Evolutionary conservation across 2,113 vertebrate genomes (phyloP).

Genomic region (Thamnaconus septentrionalis): DNA sequence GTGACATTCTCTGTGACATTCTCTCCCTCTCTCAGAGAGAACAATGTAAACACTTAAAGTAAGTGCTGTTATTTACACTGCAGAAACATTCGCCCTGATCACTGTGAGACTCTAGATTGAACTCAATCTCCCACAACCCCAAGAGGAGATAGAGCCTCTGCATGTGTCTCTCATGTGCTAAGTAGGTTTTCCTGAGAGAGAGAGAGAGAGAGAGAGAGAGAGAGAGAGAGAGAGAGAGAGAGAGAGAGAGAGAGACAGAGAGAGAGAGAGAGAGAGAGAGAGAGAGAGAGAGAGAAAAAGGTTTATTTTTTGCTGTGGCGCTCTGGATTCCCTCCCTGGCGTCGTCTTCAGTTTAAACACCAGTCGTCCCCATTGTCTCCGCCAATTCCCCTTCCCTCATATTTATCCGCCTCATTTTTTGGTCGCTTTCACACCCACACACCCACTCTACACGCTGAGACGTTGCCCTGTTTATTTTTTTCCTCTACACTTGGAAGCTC

Average conservation of each 20-base stretch:
- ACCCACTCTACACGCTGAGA: conserved; percentile 23
- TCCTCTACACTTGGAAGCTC: background rate
- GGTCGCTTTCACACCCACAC: conserved; percentile 42
- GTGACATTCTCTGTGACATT: background rate
- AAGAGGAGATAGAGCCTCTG: conserved; percentile 35
- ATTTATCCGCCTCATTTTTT: conserved; percentile 5
- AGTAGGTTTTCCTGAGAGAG: conserved; percentile 26
- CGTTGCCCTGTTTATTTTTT: conserved; percentile 50
- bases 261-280: too few species aligned
- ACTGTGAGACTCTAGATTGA: conserved; percentile 41
- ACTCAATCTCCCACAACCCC: conserved; percentile 27
- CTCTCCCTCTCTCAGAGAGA: background rate
- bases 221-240: too few species aligned
- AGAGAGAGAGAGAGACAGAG: too few species aligned
- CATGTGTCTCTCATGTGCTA: conserved; percentile 35
- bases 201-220: background rate
- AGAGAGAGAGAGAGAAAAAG: too few species aligned
- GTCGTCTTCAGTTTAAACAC: conserved; percentile 61
- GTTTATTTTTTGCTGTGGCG: conserved; percentile 1
- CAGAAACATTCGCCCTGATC: conserved; percentile 36
- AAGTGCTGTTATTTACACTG: conserved; percentile 34
- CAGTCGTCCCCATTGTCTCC: conserved; percentile 39
- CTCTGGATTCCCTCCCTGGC: conserved; percentile 51
- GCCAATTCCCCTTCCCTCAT: conserved; percentile 12
- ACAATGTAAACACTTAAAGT: conserved; percentile 16